Percentiles rank a stretch among this genome's conserved stretches.
Evolutionary conservation across 2,113 vertebrate genomes (phyloP).

Genomic region (Procapra przewalskii): DNA sequence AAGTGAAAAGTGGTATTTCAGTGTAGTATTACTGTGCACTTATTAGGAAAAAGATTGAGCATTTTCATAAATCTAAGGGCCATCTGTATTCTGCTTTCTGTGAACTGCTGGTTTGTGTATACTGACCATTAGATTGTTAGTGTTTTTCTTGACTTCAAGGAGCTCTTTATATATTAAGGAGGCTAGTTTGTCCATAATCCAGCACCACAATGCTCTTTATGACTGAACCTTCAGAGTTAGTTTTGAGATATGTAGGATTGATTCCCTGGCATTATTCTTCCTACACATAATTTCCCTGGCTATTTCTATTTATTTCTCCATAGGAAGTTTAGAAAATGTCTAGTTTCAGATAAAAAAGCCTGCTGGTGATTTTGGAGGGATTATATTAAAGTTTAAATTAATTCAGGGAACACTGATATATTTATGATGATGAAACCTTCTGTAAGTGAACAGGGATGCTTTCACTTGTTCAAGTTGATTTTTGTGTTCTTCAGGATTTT

Average conservation of each 20-base stretch:
- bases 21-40: too few relatives aligned
- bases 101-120: background rate
- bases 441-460: background rate
- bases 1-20: background rate
- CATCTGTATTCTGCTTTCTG: background rate
- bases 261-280: background rate
- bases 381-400: conserved; percentile 12
- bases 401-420: background rate
- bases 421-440: background rate
- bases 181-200: background rate
- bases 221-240: background rate
- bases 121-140: background rate
- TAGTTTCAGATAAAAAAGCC: background rate
- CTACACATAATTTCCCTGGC: background rate
- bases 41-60: background rate
- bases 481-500: background rate
- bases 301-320: background rate
- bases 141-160: background rate
- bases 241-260: background rate
- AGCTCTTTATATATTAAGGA: background rate
- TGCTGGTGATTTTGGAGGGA: background rate
- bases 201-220: background rate
- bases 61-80: background rate
- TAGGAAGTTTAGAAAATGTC: background rate
- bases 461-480: background rate